Evolutionary conservation across 1,140 invertebrate species (phyloP), one percentile per base, ranked within the genome.

Genomic region (Lordiphosa mommai): DNA sequence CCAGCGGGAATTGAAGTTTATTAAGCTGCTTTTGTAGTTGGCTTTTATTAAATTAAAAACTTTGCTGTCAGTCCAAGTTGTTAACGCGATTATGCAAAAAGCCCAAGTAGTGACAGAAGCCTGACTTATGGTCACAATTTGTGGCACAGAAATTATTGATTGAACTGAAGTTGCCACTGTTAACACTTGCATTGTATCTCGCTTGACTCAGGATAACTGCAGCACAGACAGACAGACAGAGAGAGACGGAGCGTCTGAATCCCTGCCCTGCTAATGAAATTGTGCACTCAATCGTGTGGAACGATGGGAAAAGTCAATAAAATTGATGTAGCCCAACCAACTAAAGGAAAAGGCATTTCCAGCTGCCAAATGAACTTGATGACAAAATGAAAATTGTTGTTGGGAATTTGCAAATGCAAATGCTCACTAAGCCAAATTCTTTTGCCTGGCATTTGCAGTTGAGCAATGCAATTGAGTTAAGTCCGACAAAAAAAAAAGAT

Each of bases 231-330:
- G 36, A 41, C 4, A 43, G 20, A 10, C 10, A 43, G 6, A 13
- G 17, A n/a, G n/a, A 41, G 20, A 13, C 10, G 13, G 10, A 43
- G 40, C 23, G 3, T 12, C 4, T 23, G 16, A 40, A 38, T 40
- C 29, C 14, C 44, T 40, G 40, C 20, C 67, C 68, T 85, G 72
- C 77, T 88, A 88, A 88, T 88, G 86, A 88, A 88, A 88, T 88
- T 88, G 86, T 88, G 86, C 86, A 88, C 70, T 87, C 86, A 88
- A 88, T 88, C 69, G 86, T 84, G 86, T 66, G 86, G 86, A 88
- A 87, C 86, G 86, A 87, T 88, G 86, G 84, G 69, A 86, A 88
- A 88, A 88, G 86, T 88, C 86, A 88, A 87, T 88, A 86, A 88
- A 88, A 88, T 88, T 88, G 86, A 88, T 88, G 86, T 86, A 86